Evolutionary conservation across 2,113 vertebrate species (phyloP), one percentile per base, ranked within the genome.

Genomic region (Labeo rohita): DNA sequence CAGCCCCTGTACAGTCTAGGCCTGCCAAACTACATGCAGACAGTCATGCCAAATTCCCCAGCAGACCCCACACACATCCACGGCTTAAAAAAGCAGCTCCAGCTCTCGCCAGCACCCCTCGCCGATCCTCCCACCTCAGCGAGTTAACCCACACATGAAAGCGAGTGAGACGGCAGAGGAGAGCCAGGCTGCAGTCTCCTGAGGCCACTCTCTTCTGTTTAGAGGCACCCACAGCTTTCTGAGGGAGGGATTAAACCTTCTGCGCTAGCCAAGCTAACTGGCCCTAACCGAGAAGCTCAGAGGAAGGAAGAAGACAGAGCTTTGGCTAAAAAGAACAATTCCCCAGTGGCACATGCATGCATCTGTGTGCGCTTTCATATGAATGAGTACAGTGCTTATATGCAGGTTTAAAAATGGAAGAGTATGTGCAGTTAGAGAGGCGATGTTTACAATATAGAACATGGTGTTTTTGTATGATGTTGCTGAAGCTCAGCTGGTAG

Each of bases 201-300:
- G 47, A 73, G 79, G 73, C 23, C 45, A 65, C 61, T 77, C 80
- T 76, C 54, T 74, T 86, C 34, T 65, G 72, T 77, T 87, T 83
- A 87, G 82, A 84, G 82, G 82, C 61, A 83, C 85, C 79, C 80
- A 87, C 80, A 45, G 61, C 47, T 45, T 61, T 87, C 54, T 87
- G 34, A 59, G n/a, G 68, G 75, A 80, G 39, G 59, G 81, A 73
- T 84, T 73, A 84, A 84, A 84, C 50, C 68, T 59, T 43, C 50
- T 73, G 18, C 21, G 3, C 50, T 84, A 84, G 82, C 82, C 82
- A 84, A 84, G 82, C 82, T 84, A 84, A 84, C 82, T 73, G 82
- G 82, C 49, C 82, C 65, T 73, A 70, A 73, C 82, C 6, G 49
- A 84, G 68, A 18, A 56, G 66, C 68, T 74, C 68, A 56, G n/a